Conservation (phyloP, 1,140 invertebrate species). For the Helicoverpa armigera region DNA sequence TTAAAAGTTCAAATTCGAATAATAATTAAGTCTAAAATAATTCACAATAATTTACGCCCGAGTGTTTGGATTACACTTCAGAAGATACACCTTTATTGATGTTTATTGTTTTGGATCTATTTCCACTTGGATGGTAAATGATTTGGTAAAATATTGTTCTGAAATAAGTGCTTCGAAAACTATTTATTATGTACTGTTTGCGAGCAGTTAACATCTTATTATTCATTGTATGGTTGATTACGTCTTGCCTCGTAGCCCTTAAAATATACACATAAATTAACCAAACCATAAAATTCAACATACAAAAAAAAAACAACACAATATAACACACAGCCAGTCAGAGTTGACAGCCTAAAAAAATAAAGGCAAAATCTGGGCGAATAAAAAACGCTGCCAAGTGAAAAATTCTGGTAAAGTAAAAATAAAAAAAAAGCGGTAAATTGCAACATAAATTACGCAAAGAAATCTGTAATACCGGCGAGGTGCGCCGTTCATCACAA, state of each 20-base stretch:
- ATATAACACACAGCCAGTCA: constrained; percentile 8
- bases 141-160: too few relatives aligned
- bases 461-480: constrained; percentile 69
- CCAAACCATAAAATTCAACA: too few relatives aligned
- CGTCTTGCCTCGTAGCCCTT: too few relatives aligned
- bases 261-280: too few relatives aligned
- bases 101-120: too few relatives aligned
- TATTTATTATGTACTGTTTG: too few relatives aligned
- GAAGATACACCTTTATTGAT: too few relatives aligned
- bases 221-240: too few relatives aligned
- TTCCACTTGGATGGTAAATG: too few relatives aligned
- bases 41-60: neutral
- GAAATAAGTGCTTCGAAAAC: too few relatives aligned
- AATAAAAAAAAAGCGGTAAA: constrained; percentile 65
- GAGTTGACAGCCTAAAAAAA: constrained; percentile 35
- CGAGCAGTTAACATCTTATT: too few relatives aligned
- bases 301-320: neutral
- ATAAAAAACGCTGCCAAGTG: constrained; percentile 52
- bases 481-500: constrained; percentile 66
- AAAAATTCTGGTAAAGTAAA: constrained; percentile 53
- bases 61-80: neutral
- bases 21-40: constrained; percentile 12
- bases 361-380: constrained; percentile 39
- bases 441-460: constrained; percentile 71
- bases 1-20: constrained; percentile 37